These are phyloP conservation scores for Atherinomorus stipes DNA, from an alignment of 2,113 vertebrate genomes.

Conservation along the genomic window DNA sequence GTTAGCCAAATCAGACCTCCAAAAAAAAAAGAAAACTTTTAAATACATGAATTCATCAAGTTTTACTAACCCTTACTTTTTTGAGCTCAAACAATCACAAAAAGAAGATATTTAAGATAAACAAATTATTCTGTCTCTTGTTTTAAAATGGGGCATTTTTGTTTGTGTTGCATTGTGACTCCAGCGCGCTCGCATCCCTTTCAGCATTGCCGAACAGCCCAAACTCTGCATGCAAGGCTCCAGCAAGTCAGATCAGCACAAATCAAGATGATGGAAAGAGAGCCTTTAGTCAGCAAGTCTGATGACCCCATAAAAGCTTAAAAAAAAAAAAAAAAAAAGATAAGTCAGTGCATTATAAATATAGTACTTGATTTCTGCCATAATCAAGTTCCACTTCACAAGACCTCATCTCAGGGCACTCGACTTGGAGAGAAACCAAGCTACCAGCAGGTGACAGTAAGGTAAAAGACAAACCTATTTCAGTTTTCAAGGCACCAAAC, in stretches of 20 bases:
- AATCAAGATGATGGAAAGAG: too few relatives aligned
- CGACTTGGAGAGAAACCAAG: not conserved
- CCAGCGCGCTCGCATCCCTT: too few relatives aligned
- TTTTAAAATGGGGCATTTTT: not conserved
- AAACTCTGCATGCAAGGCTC: too few relatives aligned
- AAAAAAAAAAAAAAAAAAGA: too few relatives aligned
- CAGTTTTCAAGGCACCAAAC: conserved; percentile 13
- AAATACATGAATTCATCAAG: not conserved
- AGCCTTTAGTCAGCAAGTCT: too few relatives aligned
- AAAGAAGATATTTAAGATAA: not conserved
- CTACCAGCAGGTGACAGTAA: not conserved
- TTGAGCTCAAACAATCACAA: not conserved
- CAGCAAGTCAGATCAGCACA: too few relatives aligned
- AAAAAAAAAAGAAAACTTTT: not conserved
- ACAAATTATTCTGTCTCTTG: not conserved
- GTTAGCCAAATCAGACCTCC: not conserved
- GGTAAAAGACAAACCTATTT: conserved; percentile 19
- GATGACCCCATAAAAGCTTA: too few relatives aligned
- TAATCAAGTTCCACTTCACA: too few relatives aligned
- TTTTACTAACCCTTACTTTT: not conserved
- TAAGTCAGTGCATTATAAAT: too few relatives aligned
- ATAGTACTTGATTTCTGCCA: too few relatives aligned
- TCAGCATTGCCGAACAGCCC: too few relatives aligned
- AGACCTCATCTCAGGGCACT: not conserved
- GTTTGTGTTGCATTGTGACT: too few relatives aligned